These are phyloP conservation scores for Acromyrmex echinatior DNA, from an alignment of 1,140 invertebrate species.

Conservation along the genomic window DNA sequence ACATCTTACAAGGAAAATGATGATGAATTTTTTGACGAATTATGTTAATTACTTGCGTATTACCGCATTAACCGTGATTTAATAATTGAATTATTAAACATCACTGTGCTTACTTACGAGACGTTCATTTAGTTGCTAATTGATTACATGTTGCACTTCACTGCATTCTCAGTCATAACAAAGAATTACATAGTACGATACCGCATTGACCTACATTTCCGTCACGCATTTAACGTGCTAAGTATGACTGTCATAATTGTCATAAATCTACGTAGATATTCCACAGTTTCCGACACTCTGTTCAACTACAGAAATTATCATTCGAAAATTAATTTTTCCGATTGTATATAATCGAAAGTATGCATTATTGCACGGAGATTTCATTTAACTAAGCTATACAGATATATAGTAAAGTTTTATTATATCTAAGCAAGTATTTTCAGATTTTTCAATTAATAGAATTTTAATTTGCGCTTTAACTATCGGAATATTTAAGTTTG, in stretches of 20 bases:
- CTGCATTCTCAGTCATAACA: constrained; percentile 34
- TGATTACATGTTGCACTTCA: constrained; percentile 15
- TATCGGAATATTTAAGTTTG: constrained; percentile 6
- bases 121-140: constrained; percentile 14
- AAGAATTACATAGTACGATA: constrained; percentile 35
- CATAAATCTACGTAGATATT: background rate
- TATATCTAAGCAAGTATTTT: background rate
- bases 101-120: background rate
- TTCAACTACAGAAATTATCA: background rate
- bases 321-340: constrained; percentile 27
- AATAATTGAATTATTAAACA: constrained; percentile 21
- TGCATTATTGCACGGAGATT: background rate
- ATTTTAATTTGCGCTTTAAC: constrained; percentile 14
- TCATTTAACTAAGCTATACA: background rate
- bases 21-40: background rate
- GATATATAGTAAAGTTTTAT: background rate
- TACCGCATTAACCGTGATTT: background rate
- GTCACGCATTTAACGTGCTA: constrained; percentile 10
- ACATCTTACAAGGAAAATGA: background rate
- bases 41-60: background rate
- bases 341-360: background rate
- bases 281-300: background rate
- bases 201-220: constrained; percentile 48
- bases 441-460: background rate
- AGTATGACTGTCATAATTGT: constrained; percentile 10